These are phyloP conservation scores for Brevimyrus niger DNA, from an alignment of 2,113 vertebrate genomes.

Conservation along the genomic window DNA sequence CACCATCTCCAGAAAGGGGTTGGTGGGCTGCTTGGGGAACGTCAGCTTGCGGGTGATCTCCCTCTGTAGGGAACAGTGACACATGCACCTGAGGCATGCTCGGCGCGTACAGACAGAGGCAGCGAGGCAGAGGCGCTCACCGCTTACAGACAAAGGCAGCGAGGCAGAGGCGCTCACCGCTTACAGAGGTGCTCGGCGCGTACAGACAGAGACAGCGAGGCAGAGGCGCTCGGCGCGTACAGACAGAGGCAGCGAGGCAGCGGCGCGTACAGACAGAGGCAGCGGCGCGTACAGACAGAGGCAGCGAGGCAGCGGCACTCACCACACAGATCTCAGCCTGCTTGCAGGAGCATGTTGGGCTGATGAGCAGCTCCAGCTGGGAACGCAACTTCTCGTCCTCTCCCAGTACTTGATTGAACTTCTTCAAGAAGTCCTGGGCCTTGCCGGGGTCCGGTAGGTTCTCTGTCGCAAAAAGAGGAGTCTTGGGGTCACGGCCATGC, in stretches of 20 bases:
- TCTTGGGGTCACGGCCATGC: background rate
- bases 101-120: background rate
- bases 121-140: too few relatives aligned
- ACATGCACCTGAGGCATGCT: background rate
- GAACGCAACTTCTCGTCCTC: constrained; percentile 90
- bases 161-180: background rate
- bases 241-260: background rate
- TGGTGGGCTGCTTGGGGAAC: constrained; percentile 93
- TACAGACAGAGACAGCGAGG: background rate
- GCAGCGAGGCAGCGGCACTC: constrained; percentile 44
- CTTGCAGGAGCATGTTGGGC: constrained; percentile 95
- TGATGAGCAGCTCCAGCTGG: constrained; percentile 89
- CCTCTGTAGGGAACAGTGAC: constrained; percentile 56
- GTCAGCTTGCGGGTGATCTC: constrained; percentile 96
- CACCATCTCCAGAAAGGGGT: constrained; percentile 94
- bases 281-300: background rate
- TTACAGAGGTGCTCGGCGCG: too few relatives aligned
- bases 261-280: background rate
- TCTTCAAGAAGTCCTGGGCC: constrained; percentile 99
- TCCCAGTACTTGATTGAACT: constrained; percentile 94
- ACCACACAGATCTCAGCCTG: constrained; percentile 98
- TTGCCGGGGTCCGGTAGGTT: constrained; percentile 96
- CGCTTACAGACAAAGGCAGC: too few relatives aligned
- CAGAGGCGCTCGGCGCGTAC: background rate
- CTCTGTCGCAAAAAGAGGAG: constrained; percentile 57